A percentile compares a stretch with the other conserved stretches of the same genome.
Conservation (phyloP, 1,140 invertebrate species). For the Bombus superbus region DNA sequence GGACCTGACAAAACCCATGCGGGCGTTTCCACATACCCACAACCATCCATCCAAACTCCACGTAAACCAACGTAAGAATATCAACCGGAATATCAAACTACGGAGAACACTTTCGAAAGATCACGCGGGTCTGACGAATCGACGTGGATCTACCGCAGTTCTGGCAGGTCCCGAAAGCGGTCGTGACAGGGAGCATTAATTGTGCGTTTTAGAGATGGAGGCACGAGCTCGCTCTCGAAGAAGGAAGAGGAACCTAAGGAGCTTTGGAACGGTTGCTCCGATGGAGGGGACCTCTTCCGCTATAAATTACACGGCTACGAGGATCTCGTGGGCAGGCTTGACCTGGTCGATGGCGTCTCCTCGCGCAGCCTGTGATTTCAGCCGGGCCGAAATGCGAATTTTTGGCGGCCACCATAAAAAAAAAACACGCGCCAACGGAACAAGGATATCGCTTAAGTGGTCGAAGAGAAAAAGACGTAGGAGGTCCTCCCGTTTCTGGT, state of each 20-base stretch:
- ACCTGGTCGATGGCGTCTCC: slow-evolving; percentile 47
- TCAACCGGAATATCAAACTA: neutral
- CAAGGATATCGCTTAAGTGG: slow-evolving; percentile 52
- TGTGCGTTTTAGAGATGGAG: slow-evolving; percentile 55
- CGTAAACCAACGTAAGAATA: neutral
- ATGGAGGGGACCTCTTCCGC: slow-evolving; percentile 65
- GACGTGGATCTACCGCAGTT: no score
- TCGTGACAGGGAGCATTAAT: slow-evolving; percentile 59
- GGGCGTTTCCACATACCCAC: neutral
- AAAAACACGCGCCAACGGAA: slow-evolving; percentile 50
- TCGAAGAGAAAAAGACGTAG: slow-evolving; percentile 33
- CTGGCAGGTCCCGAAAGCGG: slow-evolving; percentile 16
- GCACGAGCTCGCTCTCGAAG: neutral
- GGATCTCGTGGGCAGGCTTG: slow-evolving; percentile 40
- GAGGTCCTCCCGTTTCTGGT: neutral
- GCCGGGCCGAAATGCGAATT: slow-evolving; percentile 45
- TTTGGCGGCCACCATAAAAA: slow-evolving; percentile 33
- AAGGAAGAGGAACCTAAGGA: neutral
- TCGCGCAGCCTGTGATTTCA: slow-evolving; percentile 73
- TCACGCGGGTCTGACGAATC: no score
- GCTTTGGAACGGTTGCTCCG: neutral
- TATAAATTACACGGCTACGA: slow-evolving; percentile 78
- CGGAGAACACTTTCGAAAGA: neutral
- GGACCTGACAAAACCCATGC: neutral
- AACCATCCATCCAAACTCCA: neutral